phyloP scores from a whole-genome alignment of 2,797 vertebrate species.

The Girardinus metallicus region DNA sequence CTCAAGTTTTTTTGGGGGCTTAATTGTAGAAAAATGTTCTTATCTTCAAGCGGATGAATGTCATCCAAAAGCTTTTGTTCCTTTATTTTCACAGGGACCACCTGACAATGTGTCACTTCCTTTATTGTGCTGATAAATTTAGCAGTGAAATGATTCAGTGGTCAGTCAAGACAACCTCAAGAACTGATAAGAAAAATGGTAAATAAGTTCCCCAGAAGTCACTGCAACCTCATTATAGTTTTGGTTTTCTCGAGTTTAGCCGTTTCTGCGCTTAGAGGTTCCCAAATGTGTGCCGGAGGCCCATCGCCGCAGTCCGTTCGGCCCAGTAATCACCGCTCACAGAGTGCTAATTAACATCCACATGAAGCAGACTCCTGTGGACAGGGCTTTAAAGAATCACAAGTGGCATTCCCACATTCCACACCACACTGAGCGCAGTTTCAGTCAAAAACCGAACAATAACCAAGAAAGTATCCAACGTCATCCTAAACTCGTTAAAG shows the following conservation, averaged over 20 bases:
- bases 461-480: not conserved
- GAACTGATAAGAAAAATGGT: not conserved
- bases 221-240: too few species aligned
- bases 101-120: not conserved
- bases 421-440: slow-evolving; percentile 18
- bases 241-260: not conserved
- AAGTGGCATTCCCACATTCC: slow-evolving; percentile 52
- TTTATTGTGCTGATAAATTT: not conserved
- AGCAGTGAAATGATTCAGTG: not conserved
- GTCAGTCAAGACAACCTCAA: not conserved
- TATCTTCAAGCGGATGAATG: slow-evolving; percentile 10
- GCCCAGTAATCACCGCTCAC: slow-evolving; percentile 52
- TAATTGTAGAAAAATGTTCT: not conserved
- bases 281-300: slow-evolving; percentile 19
- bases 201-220: not conserved
- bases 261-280: slow-evolving; percentile 12
- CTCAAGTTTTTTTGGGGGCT: not conserved
- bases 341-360: slow-evolving; percentile 62
- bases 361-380: slow-evolving; percentile 38
- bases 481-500: not conserved
- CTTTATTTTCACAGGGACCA: not conserved
- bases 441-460: not conserved
- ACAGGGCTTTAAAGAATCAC: slow-evolving; percentile 31
- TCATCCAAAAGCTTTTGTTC: slow-evolving; percentile 7
- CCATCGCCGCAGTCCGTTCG: slow-evolving; percentile 31